Conservation (phyloP, 2,888 invertebrate species). For the Phortica magna region DNA sequence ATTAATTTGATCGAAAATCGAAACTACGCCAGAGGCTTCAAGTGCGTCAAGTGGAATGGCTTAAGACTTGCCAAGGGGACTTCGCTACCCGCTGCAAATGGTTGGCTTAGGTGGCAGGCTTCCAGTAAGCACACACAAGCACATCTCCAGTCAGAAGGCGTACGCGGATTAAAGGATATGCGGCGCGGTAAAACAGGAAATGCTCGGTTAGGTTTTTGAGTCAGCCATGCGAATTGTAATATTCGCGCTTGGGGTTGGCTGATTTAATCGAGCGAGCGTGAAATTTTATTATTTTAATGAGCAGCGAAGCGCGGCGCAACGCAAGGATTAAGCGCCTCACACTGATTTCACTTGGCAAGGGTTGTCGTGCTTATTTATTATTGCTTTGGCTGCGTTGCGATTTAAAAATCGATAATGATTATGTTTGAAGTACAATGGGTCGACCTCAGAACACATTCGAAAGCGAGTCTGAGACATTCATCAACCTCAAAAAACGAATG, state of each 20-base stretch:
- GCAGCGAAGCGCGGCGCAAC: conserved; percentile 18
- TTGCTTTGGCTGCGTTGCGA: background rate
- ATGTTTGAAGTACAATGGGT: background rate
- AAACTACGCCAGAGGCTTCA: background rate
- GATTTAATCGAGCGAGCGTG: conserved; percentile 45
- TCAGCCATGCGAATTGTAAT: conserved; percentile 45
- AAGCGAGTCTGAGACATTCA: no score
- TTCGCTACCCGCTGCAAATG: no score
- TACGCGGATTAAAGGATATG: conserved; percentile 59
- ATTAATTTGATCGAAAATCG: conserved; percentile 28
- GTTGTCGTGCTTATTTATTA: background rate
- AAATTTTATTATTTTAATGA: conserved; percentile 49
- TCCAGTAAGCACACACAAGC: background rate
- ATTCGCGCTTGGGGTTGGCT: conserved; percentile 19
- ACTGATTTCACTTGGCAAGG: conserved; percentile 15
- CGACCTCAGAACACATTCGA: no score
- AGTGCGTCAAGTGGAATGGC: background rate
- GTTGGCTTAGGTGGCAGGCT: conserved; percentile 8
- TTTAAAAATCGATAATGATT: conserved; percentile 23
- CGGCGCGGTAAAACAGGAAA: conserved; percentile 40
- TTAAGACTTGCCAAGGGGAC: background rate
- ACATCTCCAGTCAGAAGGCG: background rate
- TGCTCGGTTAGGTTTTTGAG: background rate
- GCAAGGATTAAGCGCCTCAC: conserved; percentile 17
- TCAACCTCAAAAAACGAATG: no score